A percentile compares a stretch with the other conserved stretches of the same genome.
phyloP scores from a whole-genome alignment of 2,797 vertebrate species.

The Lateolabrax maculatus region DNA sequence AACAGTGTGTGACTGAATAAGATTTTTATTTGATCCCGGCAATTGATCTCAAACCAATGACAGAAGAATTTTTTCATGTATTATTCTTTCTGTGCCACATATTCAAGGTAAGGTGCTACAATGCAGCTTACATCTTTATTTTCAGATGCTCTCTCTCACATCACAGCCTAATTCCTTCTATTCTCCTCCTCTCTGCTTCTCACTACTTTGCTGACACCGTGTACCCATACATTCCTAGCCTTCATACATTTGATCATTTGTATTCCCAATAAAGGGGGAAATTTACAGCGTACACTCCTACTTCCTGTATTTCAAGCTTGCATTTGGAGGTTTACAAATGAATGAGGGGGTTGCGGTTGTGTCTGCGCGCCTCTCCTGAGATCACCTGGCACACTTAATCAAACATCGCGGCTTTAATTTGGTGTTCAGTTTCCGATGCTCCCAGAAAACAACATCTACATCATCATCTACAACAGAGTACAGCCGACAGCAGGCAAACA shows the following conservation, averaged over 20 bases:
- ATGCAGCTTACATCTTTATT: slow-evolving; percentile 83
- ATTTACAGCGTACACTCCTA: slow-evolving; percentile 81
- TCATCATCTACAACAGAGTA: slow-evolving; percentile 63
- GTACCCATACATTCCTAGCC: slow-evolving; percentile 78
- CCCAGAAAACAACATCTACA: slow-evolving; percentile 81
- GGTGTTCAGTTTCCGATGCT: slow-evolving; percentile 73
- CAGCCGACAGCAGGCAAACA: slow-evolving; percentile 56
- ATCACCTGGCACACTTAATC: slow-evolving; percentile 85
- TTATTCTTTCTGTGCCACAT: slow-evolving; percentile 85
- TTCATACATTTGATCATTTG: slow-evolving; percentile 84
- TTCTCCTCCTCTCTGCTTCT: slow-evolving; percentile 75
- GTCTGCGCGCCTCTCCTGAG: slow-evolving; percentile 82
- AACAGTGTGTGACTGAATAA: slow-evolving; percentile 76
- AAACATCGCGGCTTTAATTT: slow-evolving; percentile 85
- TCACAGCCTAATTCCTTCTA: slow-evolving; percentile 83
- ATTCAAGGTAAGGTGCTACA: slow-evolving; percentile 81
- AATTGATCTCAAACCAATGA: slow-evolving; percentile 80
- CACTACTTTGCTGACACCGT: slow-evolving; percentile 80
- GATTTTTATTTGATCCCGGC: slow-evolving; percentile 77
- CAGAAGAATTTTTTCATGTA: slow-evolving; percentile 77
- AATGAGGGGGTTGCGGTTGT: slow-evolving; percentile 83
- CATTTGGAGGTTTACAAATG: slow-evolving; percentile 85
- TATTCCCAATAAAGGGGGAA: slow-evolving; percentile 84
- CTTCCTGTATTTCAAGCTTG: slow-evolving; percentile 82
- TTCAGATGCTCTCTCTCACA: slow-evolving; percentile 82